These are phyloP conservation scores for Podargus strigoides DNA, from an alignment of 2,797 vertebrate genomes.

Conservation along the genomic window DNA sequence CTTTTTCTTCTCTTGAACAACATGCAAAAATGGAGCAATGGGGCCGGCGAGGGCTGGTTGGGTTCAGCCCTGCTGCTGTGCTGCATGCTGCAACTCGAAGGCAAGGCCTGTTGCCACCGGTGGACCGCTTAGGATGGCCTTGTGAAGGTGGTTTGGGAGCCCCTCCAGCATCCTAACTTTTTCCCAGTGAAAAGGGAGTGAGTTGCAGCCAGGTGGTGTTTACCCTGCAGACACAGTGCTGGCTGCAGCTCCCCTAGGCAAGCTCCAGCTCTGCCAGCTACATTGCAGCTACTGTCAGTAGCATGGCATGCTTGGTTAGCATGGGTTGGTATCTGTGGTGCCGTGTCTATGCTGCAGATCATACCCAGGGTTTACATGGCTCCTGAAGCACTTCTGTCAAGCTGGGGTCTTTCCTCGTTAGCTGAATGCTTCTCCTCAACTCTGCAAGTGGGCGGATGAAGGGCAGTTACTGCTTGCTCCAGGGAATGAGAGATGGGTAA, in stretches of 20 bases:
- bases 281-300: neutral
- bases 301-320: rapidly evolving
- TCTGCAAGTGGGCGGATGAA: neutral
- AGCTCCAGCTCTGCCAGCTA: neutral
- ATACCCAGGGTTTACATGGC: neutral
- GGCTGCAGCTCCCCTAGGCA: neutral
- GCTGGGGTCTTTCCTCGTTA: neutral
- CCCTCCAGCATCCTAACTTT: neutral
- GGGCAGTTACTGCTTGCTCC: neutral
- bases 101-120: neutral
- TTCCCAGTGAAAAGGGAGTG: neutral
- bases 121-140: neutral
- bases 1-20: neutral
- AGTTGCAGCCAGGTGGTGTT: neutral
- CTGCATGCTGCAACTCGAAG: neutral
- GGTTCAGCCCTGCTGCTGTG: rapidly evolving
- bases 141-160: neutral
- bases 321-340: neutral
- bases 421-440: rapidly evolving
- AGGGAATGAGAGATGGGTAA: neutral
- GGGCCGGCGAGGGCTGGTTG: rapidly evolving
- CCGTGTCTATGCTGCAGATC: rapidly evolving
- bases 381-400: neutral
- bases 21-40: neutral
- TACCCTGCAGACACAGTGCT: rapidly evolving